A percentile compares a stretch with the other conserved stretches of the same genome.
Conservation (phyloP, 2,888 invertebrate genomes). For the Carterocephalus palaemon region DNA sequence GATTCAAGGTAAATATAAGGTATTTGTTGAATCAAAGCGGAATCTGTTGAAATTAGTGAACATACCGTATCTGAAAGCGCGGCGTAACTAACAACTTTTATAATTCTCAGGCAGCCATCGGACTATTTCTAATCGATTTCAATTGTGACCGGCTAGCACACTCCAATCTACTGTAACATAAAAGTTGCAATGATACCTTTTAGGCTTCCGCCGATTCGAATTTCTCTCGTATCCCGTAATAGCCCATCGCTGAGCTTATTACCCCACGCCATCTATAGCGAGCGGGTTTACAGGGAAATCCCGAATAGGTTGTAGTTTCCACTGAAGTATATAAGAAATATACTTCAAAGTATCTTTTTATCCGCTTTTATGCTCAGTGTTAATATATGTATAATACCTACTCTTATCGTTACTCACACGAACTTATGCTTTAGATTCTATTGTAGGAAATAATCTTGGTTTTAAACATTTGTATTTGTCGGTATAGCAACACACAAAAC, state of each 20-base stretch:
- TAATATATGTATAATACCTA: constrained; percentile 37
- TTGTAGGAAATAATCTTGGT: constrained; percentile 2
- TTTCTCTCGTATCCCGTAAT: constrained; percentile 67
- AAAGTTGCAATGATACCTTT: constrained; percentile 60
- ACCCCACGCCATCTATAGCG: constrained; percentile 75
- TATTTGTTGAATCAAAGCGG: constrained; percentile 4
- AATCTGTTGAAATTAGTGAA: not conserved
- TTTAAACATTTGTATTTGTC: constrained; percentile 8
- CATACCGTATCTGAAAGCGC: too few relatives aligned
- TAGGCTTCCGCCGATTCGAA: constrained; percentile 60
- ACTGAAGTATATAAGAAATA: constrained; percentile 65
- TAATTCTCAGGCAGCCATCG: constrained; percentile 54
- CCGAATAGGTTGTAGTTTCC: constrained; percentile 68
- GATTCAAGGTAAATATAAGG: not conserved
- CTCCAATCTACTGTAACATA: constrained; percentile 52
- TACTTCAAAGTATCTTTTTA: constrained; percentile 53
- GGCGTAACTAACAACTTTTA: constrained; percentile 49
- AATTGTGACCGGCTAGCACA: constrained; percentile 51
- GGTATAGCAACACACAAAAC: too few relatives aligned
- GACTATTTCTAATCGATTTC: constrained; percentile 63
- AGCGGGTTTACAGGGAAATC: constrained; percentile 75
- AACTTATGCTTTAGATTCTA: constrained; percentile 12
- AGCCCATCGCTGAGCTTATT: constrained; percentile 76
- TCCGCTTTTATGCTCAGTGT: constrained; percentile 45
- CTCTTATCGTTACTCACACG: constrained; percentile 9